Percentiles rank a stretch among this genome's conserved stretches.
Evolutionary conservation across 1,140 invertebrate genomes (phyloP).

Genomic region (Monomorium pharaonis): DNA sequence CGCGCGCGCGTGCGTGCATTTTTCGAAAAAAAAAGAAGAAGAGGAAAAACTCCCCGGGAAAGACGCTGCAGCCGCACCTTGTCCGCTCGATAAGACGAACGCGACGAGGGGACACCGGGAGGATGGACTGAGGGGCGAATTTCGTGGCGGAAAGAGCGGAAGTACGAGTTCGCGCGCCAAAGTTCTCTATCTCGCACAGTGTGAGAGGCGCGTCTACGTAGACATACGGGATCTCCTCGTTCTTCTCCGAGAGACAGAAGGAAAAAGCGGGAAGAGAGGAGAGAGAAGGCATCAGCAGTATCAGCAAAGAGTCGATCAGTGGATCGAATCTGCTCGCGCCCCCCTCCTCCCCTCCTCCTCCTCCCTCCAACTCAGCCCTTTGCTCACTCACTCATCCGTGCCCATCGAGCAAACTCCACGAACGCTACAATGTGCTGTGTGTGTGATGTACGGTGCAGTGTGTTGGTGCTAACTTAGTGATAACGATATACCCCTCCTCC

Average conservation of each 20-base stretch:
- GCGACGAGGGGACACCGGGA: background rate
- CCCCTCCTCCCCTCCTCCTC: background rate
- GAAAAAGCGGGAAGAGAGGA: background rate
- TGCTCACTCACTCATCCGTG: background rate
- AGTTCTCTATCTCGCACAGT: background rate
- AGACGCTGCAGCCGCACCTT: background rate
- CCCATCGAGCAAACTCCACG: slow-evolving; percentile 29
- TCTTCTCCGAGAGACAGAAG: background rate
- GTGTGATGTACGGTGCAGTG: slow-evolving; percentile 84
- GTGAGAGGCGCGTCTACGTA: background rate
- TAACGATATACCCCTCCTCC: slow-evolving; percentile 68
- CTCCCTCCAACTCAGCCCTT: background rate
- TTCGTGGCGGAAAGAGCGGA: background rate
- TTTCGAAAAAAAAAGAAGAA: slow-evolving; percentile 16
- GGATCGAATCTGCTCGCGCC: background rate
- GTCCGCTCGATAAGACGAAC: background rate
- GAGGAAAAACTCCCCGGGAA: background rate
- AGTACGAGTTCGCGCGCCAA: slow-evolving; percentile 27
- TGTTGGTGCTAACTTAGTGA: slow-evolving; percentile 84
- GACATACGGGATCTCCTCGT: background rate
- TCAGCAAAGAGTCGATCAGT: background rate
- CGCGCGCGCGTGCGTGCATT: slow-evolving; percentile 79
- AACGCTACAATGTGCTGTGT: slow-evolving; percentile 82
- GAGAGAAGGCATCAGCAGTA: background rate
- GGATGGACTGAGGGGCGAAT: background rate